These are phyloP conservation scores for Nibea coibor DNA, from an alignment of 2,113 vertebrate species.

Conservation along the genomic window DNA sequence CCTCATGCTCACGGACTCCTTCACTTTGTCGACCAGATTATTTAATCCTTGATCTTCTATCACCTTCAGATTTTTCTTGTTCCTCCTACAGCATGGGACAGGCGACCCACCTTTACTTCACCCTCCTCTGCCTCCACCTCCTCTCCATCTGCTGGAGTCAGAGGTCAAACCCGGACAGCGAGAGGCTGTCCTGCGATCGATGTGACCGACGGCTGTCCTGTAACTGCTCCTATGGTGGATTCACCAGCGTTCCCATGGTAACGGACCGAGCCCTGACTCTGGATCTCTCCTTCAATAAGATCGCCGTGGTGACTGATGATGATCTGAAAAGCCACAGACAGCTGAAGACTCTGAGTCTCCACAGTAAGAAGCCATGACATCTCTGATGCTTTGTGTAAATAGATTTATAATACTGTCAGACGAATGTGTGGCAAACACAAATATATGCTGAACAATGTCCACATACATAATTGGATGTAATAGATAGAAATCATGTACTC, in stretches of 20 bases:
- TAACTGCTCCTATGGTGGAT: constrained; percentile 57
- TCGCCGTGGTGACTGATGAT: constrained; percentile 6
- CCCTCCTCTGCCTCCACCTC: constrained; percentile 21
- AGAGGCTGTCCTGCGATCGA: constrained; percentile 9
- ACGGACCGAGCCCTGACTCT: constrained; percentile 41
- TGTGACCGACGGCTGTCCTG: constrained; percentile 56
- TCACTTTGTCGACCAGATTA: not conserved
- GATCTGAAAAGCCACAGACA: constrained; percentile 11
- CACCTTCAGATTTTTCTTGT: not conserved
- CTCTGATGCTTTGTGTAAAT: not conserved
- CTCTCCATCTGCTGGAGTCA: constrained; percentile 2
- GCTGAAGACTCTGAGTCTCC: constrained; percentile 52
- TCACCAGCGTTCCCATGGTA: constrained; percentile 46
- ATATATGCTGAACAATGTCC: not conserved
- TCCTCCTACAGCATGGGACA: constrained; percentile 32
- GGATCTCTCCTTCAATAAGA: constrained; percentile 67
- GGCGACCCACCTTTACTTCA: fast-evolving
- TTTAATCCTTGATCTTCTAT: not conserved
- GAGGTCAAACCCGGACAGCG: not conserved
- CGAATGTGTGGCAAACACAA: not conserved
- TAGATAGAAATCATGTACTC: too few relatives aligned
- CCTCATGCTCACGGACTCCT: not conserved
- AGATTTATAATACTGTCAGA: not conserved
- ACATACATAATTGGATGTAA: not conserved
- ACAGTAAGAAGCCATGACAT: constrained; percentile 22